Evolutionary conservation across 2,113 vertebrate genomes (phyloP).

Genomic region (Parus major): DNA sequence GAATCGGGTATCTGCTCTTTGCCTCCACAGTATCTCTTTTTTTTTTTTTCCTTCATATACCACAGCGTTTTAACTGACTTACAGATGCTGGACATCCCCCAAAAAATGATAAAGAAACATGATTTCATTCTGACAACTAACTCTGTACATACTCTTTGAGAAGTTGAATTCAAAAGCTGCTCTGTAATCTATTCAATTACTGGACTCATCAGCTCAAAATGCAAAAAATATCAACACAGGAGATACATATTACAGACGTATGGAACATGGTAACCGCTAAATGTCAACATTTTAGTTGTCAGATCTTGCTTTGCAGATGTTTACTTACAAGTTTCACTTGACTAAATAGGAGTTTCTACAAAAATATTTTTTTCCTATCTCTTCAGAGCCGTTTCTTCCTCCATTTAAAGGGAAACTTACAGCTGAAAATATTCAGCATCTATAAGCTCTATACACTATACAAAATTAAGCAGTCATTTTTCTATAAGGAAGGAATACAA

Average conservation of each 20-base stretch:
- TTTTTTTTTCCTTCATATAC: neutral
- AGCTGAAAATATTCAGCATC: neutral
- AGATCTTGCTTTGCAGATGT: neutral
- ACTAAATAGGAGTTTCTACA: neutral
- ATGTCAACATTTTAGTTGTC: neutral
- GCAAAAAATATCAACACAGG: neutral
- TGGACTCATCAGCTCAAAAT: neutral
- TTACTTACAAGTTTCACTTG: neutral
- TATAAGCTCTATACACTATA: neutral
- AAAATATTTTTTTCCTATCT: slow-evolving; percentile 17
- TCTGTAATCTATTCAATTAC: neutral
- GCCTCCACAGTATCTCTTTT: neutral
- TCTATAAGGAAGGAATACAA: neutral
- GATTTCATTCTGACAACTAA: neutral
- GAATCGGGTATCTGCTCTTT: neutral
- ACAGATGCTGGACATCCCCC: neutral
- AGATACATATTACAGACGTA: neutral
- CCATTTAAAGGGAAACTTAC: neutral
- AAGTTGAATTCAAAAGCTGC: neutral
- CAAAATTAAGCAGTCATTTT: slow-evolving; percentile 17
- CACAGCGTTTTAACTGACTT: neutral
- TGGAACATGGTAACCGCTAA: neutral
- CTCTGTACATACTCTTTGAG: neutral
- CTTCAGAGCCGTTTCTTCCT: neutral
- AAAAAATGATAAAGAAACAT: neutral